Evolutionary conservation across 1,140 invertebrate genomes (phyloP).

Genomic region (Brachionus angularis): DNA sequence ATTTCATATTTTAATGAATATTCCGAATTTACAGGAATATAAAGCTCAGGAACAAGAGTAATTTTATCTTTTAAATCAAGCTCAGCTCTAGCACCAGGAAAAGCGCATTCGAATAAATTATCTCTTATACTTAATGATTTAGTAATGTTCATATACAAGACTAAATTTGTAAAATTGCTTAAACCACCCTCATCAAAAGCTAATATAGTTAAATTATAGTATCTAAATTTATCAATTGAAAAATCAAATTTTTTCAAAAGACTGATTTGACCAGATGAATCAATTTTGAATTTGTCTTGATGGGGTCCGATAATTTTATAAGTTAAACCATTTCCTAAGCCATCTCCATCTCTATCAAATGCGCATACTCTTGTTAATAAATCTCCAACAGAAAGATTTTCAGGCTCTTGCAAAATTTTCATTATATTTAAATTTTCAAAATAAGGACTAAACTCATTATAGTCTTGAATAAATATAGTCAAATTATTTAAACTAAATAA

Average conservation of each 20-base stretch:
- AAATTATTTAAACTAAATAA: neutral
- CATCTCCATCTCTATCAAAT: neutral
- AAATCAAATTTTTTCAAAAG: conserved; percentile 34
- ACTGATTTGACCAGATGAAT: conserved; percentile 6
- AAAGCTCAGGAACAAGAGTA: neutral
- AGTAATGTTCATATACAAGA: conserved; percentile 13
- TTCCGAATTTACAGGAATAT: neutral
- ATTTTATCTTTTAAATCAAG: neutral
- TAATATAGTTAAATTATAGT: conserved; percentile 13
- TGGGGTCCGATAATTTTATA: conserved; percentile 16
- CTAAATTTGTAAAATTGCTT: conserved; percentile 1
- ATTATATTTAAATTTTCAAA: neutral
- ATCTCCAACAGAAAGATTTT: neutral
- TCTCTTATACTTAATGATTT: neutral
- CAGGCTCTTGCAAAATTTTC: conserved; percentile 10
- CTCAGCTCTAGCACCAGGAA: neutral
- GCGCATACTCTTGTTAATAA: neutral
- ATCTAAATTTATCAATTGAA: neutral
- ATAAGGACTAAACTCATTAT: conserved; percentile 13
- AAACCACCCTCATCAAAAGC: conserved; percentile 18
- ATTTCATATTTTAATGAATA: neutral
- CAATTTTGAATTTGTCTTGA: conserved; percentile 33
- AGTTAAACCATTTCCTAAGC: neutral
- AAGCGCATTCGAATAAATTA: neutral
- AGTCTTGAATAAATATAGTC: neutral